These are phyloP conservation scores for Cataglyphis altisquamis DNA, from an alignment of 2,888 invertebrate genomes.

Conservation along the genomic window DNA sequence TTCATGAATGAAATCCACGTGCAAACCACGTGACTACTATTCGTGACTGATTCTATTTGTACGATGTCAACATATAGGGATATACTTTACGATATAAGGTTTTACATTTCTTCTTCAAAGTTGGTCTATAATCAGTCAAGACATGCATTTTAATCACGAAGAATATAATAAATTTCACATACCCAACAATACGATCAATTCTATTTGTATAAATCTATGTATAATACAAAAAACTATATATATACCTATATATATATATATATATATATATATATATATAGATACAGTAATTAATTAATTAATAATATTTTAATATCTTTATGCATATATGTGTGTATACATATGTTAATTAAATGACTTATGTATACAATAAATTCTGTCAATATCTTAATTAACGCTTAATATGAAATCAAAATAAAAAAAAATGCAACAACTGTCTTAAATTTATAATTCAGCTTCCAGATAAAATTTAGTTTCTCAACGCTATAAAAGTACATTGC, in stretches of 20 bases:
- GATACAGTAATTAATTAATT: background rate
- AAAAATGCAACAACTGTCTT: background rate
- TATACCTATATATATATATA: too few species aligned
- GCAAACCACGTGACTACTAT: conserved; percentile 78
- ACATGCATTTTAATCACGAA: background rate
- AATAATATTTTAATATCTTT: background rate
- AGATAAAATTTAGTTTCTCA: background rate
- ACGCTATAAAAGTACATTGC: background rate
- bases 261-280: too few species aligned
- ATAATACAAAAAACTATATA: background rate
- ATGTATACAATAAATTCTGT: background rate
- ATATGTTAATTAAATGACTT: background rate
- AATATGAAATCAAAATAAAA: background rate
- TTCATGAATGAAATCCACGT: conserved; percentile 83
- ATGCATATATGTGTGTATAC: background rate
- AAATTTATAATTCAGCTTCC: background rate
- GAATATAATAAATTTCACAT: background rate
- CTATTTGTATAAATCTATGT: background rate
- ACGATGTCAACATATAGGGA: background rate
- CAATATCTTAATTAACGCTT: background rate
- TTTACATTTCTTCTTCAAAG: background rate
- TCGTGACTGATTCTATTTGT: conserved; percentile 29
- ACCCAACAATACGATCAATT: background rate
- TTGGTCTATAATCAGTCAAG: background rate
- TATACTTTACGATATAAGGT: conserved; percentile 4